Evolutionary conservation across 2,888 invertebrate genomes (phyloP), one percentile per base, ranked within the genome.

Genomic region (Shargacucullia verbasci): DNA sequence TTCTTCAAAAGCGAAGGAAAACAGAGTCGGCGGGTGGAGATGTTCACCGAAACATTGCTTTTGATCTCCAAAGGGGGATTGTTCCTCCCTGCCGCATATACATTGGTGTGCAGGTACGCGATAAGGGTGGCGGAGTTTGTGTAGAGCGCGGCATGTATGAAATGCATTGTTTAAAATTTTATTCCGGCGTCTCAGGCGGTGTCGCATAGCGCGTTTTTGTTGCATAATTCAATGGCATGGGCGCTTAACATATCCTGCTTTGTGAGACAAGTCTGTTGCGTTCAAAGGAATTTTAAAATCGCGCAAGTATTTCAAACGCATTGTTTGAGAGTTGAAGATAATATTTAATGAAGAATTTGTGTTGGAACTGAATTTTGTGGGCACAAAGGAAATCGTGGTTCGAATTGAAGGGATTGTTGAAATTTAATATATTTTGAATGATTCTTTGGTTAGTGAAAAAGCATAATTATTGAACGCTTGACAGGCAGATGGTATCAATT

Each of bases 201-300:
- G 82, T 79, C 79, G 78, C 79, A 75, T 65, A 76, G 76, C 68
- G 47, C 67, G 78, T 83, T 81, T 81, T 83, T 83, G 82, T 83
- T 86, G 80, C 84, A 84, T 85, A 83, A 85, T 85, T 85, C 86
- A 87, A 84, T 82, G 84, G 83, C 72, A 73, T 77, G 76, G 78
- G 76, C 72, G 83, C 73, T 79, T 80, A 81, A 81, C 81, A 84
- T 83, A 81, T 81, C 79, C 76, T 73, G 67, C 79, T 77, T 76
- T 80, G 81, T 78, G 71, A 63, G 74, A 66, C 67, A 80, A 79
- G 74, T 70, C 75, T 69, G 72, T 56, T 48, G 53, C 66, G 70
- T 60, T 71, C 75, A 63, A 62, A 52, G 78, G 73, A 78, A 80
- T 83, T 83, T 81, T 76, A 62, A 78, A 83, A 84, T 76, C 78